Base-by-base conservation (phyloP, 2,888 invertebrate species). In the Microplitis manilae region DNA sequence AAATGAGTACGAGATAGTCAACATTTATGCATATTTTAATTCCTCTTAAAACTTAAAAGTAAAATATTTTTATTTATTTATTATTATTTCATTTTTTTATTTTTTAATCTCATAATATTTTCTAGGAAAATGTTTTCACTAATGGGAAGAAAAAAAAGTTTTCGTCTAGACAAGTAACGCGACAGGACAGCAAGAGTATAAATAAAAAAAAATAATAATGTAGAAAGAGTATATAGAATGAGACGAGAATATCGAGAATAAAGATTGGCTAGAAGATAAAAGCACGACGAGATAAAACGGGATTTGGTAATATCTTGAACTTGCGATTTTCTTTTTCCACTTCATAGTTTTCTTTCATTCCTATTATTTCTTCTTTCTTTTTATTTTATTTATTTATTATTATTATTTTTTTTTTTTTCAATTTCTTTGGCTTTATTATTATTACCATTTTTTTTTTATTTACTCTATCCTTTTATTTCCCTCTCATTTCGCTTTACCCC, bases 231-330 rank as follows among this genome's bases (percentile, higher is more conserved):
- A 73, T 73, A 38, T 39, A 62, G 50, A 30, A 13, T 38, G 38
- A 38, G 38, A 20, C 38, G 38, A 30, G 13, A 65, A 65, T 30
- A 65, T 65, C 65, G 30, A 65, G 65, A 65, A 20, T 67, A 65
- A 40, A 73, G 41, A 65, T 67, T 73, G 73, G 64, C 69, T 41
- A 20, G 5, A 9, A 64, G 75, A 64, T 73, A 59, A 73, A 73
- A 73, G 67, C 9, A 59, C 30, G 69, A 17, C 2, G 64, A 70
- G 59, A 68, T 61, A 60, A 64, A 70, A 76, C 59, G 38, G 71
- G 71, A 71, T 76, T 76, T 68, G 15, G 69, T 76, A 76, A 76
- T 71, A 71, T 76, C 64, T 76, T 40, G 61, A 61, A 69, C 75
- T 75, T 61, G 69, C 70, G 61, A 50, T 61, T 70, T 38, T 62